Percentiles rank a stretch among this genome's conserved stretches.
phyloP scores from a whole-genome alignment of 1,140 invertebrate species.

The Caerostris extrusa region DNA sequence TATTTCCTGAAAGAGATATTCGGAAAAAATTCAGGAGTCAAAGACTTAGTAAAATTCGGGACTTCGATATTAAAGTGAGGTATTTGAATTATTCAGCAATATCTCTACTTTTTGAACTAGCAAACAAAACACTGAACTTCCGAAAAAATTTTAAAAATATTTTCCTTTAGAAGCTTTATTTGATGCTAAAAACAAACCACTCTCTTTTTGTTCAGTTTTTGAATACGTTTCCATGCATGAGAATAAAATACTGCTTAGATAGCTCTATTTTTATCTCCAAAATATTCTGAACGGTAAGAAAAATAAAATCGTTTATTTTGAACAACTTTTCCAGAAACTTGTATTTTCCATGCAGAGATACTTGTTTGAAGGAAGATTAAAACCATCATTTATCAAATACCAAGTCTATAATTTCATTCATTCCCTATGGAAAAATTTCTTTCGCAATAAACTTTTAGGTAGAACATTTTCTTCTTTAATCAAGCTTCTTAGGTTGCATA shows the following conservation, averaged over 20 bases:
- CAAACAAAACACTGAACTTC: background rate
- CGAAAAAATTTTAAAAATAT: background rate
- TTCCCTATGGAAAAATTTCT: background rate
- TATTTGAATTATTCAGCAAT: conserved; percentile 16
- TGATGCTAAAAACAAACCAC: background rate
- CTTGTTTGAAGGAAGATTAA: background rate
- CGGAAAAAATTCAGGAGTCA: background rate
- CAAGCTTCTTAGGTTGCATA: no score
- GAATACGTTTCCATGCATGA: background rate
- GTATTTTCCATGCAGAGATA: background rate
- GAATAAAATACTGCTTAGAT: background rate
- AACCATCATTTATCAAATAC: background rate
- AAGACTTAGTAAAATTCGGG: background rate
- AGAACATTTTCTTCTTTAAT: no score
- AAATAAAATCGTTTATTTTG: background rate
- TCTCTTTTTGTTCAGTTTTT: background rate
- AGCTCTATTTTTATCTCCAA: background rate
- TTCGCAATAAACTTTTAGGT: background rate
- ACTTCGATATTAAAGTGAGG: background rate
- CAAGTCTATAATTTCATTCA: background rate
- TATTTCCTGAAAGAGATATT: background rate
- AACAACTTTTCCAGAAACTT: background rate
- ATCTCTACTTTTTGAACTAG: background rate
- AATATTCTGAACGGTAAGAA: background rate
- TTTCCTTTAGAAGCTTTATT: background rate